Conservation (phyloP, 2,113 vertebrate genomes). For the Forbesichthys papilliferus region DNA sequence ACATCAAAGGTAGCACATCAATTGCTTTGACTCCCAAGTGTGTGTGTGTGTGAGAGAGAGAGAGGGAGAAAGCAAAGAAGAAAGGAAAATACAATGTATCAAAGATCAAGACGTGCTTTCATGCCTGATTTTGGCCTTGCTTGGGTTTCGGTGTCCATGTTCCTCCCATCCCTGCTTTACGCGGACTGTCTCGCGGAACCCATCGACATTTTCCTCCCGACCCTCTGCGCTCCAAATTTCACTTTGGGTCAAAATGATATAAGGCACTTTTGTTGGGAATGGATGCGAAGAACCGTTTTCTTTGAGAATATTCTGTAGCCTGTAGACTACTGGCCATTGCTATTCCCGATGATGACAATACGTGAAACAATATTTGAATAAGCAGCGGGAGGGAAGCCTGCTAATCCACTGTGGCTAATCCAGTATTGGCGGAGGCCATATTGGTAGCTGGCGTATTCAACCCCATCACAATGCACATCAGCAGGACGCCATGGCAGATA, state of each 20-base stretch:
- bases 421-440: constrained; percentile 76
- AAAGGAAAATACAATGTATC: constrained; percentile 66
- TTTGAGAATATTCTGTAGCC: constrained; percentile 63
- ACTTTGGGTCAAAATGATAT: constrained; percentile 49
- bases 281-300: constrained; percentile 41
- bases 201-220: constrained; percentile 10
- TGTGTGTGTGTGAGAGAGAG: constrained; percentile 67
- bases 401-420: constrained; percentile 80
- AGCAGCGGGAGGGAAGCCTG: constrained; percentile 75
- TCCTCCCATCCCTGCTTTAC: constrained; percentile 40
- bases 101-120: constrained; percentile 75
- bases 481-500: constrained; percentile 75
- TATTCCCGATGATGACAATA: constrained; percentile 74
- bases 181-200: constrained; percentile 28
- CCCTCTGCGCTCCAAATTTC: constrained; percentile 16
- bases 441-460: constrained; percentile 74
- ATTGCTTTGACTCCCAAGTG: constrained; percentile 79
- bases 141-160: constrained; percentile 60
- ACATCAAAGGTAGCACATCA: constrained; percentile 80
- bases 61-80: constrained; percentile 60
- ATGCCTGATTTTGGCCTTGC: constrained; percentile 62
- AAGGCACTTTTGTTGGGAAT: constrained; percentile 37
- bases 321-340: constrained; percentile 40
- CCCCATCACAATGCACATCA: constrained; percentile 75
- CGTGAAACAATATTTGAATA: constrained; percentile 81